These are phyloP conservation scores for Xiphias gladius DNA, from an alignment of 2,113 vertebrate species.

Conservation along the genomic window DNA sequence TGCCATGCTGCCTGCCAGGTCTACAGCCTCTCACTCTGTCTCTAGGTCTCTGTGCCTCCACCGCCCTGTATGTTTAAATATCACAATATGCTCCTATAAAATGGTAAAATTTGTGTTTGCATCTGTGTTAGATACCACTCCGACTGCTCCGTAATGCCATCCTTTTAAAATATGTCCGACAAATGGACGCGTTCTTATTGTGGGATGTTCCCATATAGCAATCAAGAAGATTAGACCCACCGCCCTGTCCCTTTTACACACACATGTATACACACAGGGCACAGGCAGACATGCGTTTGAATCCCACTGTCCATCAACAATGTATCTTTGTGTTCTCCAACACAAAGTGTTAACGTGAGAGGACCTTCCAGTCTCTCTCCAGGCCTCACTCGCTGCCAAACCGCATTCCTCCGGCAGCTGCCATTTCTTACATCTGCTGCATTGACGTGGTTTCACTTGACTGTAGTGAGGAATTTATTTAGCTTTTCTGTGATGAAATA, in stretches of 20 bases:
- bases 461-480: constrained; percentile 83
- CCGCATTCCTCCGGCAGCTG: constrained; percentile 84
- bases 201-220: constrained; percentile 8
- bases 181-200: no score
- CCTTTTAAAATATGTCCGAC: constrained; percentile 57
- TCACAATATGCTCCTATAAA: constrained; percentile 58
- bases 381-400: constrained; percentile 73
- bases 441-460: constrained; percentile 83
- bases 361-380: constrained; percentile 67
- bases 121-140: constrained; percentile 38
- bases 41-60: constrained; percentile 28
- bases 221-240: constrained; percentile 46
- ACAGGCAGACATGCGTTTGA: constrained; percentile 27
- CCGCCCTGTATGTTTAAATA: constrained; percentile 32
- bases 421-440: constrained; percentile 86
- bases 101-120: constrained; percentile 36
- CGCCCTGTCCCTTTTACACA: neutral
- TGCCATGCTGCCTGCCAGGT: constrained; percentile 73
- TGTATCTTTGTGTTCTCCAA: constrained; percentile 73
- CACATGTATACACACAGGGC: neutral
- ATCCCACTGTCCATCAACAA: constrained; percentile 54
- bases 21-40: constrained; percentile 47
- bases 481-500: constrained; percentile 84
- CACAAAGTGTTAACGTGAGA: constrained; percentile 78
- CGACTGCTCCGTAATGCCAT: constrained; percentile 27